A percentile compares a stretch with the other conserved stretches of the same genome.
These are phyloP conservation scores for Catostomus latipinnis DNA, from an alignment of 2,797 vertebrate species.

Conservation along the genomic window DNA sequence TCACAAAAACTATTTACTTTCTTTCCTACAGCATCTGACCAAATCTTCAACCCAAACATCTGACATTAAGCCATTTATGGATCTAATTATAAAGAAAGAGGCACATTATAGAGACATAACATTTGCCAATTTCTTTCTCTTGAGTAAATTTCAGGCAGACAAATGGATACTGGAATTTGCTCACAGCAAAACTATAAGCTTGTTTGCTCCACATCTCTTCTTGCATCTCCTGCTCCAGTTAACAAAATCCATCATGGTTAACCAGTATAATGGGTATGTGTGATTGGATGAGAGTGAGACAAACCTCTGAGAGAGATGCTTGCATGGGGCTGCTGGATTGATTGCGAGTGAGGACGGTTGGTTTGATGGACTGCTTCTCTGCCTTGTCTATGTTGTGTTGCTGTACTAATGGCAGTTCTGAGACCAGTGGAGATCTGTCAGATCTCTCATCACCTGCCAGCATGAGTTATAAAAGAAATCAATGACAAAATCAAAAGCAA, in stretches of 20 bases:
- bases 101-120: slow-evolving; percentile 33
- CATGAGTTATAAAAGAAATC: slow-evolving; percentile 72
- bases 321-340: slow-evolving; percentile 79
- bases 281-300: slow-evolving; percentile 55
- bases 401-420: slow-evolving; percentile 78
- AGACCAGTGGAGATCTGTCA: slow-evolving; percentile 78
- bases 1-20: background rate
- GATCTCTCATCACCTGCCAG: slow-evolving; percentile 85
- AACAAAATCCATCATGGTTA: slow-evolving; percentile 1
- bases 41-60: slow-evolving; percentile 18
- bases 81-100: slow-evolving; percentile 28
- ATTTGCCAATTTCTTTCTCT: background rate
- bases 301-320: slow-evolving; percentile 86
- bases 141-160: slow-evolving; percentile 14
- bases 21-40: background rate
- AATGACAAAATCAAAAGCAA: slow-evolving; percentile 66
- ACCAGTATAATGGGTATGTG: background rate
- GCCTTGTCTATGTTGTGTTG: slow-evolving; percentile 77
- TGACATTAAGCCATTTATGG: slow-evolving; percentile 26
- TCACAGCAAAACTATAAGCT: background rate
- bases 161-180: slow-evolving; percentile 7
- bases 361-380: slow-evolving; percentile 77
- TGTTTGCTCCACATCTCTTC: background rate
- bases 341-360: slow-evolving; percentile 76
- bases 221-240: background rate